Evolutionary conservation across 2,888 invertebrate genomes (phyloP), one percentile per base, ranked within the genome.

Genomic region (Oxyscelio sp.): DNA sequence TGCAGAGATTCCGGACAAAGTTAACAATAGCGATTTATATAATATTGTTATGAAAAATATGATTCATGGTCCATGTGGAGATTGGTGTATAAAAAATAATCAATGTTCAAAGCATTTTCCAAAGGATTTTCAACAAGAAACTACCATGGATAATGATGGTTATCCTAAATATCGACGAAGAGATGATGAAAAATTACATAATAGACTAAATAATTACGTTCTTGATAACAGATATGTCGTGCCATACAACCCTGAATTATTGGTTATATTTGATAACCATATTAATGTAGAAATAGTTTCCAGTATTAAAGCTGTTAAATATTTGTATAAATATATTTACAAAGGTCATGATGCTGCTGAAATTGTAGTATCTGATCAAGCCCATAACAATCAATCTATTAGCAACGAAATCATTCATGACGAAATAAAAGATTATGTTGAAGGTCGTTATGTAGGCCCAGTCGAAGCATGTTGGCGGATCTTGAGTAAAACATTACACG

Each of bases 81-180:
- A n/a, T n/a, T 89, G 88, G 87, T 88, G 85, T 27, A 43, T 43
- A 19, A 65, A 88, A 24, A 54, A 86, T 66, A 84, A 85, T 11
- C 88, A 89, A 85, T 90, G 90, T 54, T 79, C 87, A 5, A 91
- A 59, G 27, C 19, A 59, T 1, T 59, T 59, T 38, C 59, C 59
- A 59, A 59, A 59, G 22, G 9, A 2, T 24, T 59, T 59, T 40
- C 38, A 59, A 40, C 19, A 59, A n/a, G 59, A 40, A 13, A 40
- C 59, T n/a, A 40, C 2, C 19, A 59, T 59, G 40, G 40, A 59
- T 59, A 11, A 31, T 21, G 15, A 59, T 59, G 40, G 40, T 21
- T 59, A 40, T 22, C 59, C 59, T 2, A 40, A n/a, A 17, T 59
- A 59, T 59, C n/a, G 59, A 9, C 38, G 59, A 40, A n/a, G 59